phyloP scores from a whole-genome alignment of 2,113 vertebrate species.

The Hemicordylus capensis region DNA sequence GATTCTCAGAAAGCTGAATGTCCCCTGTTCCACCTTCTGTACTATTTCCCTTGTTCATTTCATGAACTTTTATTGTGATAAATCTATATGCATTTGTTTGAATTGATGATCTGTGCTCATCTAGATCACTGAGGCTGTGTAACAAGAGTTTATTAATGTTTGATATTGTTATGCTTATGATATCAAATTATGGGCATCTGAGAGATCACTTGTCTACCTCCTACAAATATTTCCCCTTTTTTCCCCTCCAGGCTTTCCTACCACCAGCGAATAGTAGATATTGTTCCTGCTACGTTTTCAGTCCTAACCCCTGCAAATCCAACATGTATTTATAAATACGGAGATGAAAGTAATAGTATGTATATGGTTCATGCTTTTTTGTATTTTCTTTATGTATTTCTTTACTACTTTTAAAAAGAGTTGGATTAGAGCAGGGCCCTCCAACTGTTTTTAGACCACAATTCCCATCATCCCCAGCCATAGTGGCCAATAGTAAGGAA shows the following conservation, averaged over 20 bases:
- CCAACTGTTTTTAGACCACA: too few relatives aligned
- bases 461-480: too few relatives aligned
- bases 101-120: neutral
- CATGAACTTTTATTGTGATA: neutral
- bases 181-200: neutral
- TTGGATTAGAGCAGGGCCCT: too few relatives aligned
- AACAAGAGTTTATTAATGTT: neutral
- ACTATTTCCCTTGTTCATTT: too few relatives aligned
- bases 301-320: slow-evolving; percentile 91
- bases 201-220: neutral
- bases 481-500: too few relatives aligned
- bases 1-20: neutral
- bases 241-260: slow-evolving; percentile 88
- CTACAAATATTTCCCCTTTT: neutral
- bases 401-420: neutral
- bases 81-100: too few relatives aligned
- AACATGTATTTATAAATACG: slow-evolving; percentile 88
- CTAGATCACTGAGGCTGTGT: neutral
- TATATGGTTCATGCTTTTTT: slow-evolving; percentile 33
- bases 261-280: slow-evolving; percentile 94
- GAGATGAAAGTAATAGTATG: slow-evolving; percentile 90
- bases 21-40: neutral
- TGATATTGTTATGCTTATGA: neutral
- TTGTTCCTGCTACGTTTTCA: slow-evolving; percentile 92
- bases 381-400: neutral